Conservation (phyloP, 2,888 invertebrate species). For the Ophion obscuratus region DNA sequence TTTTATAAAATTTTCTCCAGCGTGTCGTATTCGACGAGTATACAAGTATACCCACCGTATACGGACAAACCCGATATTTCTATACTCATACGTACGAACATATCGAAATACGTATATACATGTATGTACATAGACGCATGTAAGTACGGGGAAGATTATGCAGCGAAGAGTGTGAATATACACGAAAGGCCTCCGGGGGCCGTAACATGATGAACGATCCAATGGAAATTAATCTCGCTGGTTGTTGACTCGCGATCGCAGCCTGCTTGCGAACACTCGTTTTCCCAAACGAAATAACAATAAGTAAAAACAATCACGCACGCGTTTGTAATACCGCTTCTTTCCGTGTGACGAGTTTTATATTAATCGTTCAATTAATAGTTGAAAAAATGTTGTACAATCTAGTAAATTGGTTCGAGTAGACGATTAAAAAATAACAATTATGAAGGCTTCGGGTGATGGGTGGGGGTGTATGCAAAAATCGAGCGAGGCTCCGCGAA, state of each 20-base stretch:
- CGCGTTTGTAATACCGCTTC: not conserved
- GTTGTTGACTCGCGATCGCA: slow-evolving; percentile 40
- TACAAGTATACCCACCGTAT: slow-evolving; percentile 26
- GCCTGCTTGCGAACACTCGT: slow-evolving; percentile 11
- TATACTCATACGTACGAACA: not conserved
- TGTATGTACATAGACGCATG: slow-evolving; percentile 20
- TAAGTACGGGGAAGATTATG: slow-evolving; percentile 52
- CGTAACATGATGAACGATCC: slow-evolving; percentile 60
- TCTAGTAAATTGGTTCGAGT: too few species aligned
- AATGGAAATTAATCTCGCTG: slow-evolving; percentile 56
- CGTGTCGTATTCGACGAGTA: slow-evolving; percentile 24
- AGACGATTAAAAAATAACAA: too few species aligned
- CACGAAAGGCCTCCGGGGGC: slow-evolving; percentile 58
- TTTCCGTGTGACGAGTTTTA: not conserved
- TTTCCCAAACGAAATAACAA: slow-evolving; percentile 5
- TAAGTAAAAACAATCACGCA: not conserved
- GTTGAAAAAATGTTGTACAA: too few species aligned
- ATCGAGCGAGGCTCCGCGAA: not conserved
- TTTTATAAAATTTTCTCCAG: slow-evolving; percentile 3
- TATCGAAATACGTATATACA: slow-evolving; percentile 1
- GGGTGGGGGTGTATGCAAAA: too few species aligned
- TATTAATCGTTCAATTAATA: too few species aligned
- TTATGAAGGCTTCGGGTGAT: too few species aligned
- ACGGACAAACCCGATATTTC: slow-evolving; percentile 36
- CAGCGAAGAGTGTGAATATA: slow-evolving; percentile 61